A percentile compares a stretch with the other conserved stretches of the same genome.
These are phyloP conservation scores for Tholera decimalis DNA, from an alignment of 2,888 invertebrate species.

Conservation along the genomic window DNA sequence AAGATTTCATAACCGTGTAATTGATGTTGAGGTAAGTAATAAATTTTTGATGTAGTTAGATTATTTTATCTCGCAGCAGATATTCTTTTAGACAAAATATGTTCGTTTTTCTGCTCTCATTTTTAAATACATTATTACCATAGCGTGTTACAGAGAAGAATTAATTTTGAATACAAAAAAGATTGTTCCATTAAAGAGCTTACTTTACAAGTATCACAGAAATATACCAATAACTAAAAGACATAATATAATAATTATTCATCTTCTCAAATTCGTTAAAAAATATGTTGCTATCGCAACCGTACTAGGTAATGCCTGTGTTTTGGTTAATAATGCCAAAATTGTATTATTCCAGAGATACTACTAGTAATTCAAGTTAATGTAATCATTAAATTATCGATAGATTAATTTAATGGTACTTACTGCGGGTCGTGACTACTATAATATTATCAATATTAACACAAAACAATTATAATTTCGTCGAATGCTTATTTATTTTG, in stretches of 20 bases:
- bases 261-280: no score
- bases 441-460: slow-evolving; percentile 16
- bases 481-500: no score
- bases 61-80: slow-evolving; percentile 13
- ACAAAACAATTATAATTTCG: slow-evolving; percentile 20
- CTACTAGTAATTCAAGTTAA: not conserved
- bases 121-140: slow-evolving; percentile 27
- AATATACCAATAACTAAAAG: no score
- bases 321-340: no score
- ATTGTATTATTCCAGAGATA: not conserved
- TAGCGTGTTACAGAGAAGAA: no score
- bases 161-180: no score
- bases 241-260: no score
- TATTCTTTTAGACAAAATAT: slow-evolving; percentile 5
- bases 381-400: slow-evolving; percentile 32
- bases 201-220: no score
- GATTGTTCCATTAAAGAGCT: no score
- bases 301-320: no score
- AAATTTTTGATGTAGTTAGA: slow-evolving; percentile 41
- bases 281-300: no score
- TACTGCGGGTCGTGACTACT: slow-evolving; percentile 5
- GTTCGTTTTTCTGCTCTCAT: slow-evolving; percentile 13
- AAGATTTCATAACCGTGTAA: slow-evolving; percentile 17
- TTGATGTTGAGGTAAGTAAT: slow-evolving; percentile 9
- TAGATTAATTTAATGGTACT: slow-evolving; percentile 17